phyloP scores from a whole-genome alignment of 2,888 invertebrate genomes.

The Bellardia pandia region DNA sequence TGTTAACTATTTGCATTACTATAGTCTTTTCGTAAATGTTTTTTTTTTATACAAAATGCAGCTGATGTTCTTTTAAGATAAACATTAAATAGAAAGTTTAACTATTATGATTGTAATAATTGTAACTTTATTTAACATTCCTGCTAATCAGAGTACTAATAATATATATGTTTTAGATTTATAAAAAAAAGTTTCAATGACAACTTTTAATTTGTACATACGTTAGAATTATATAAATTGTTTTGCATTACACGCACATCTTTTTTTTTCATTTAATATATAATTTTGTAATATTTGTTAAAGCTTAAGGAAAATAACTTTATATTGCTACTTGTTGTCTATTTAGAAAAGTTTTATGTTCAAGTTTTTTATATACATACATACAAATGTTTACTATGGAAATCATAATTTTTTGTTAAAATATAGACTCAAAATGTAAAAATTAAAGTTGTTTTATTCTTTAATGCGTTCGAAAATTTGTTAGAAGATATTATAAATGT shows the following conservation, averaged over 20 bases:
- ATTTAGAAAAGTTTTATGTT: conserved; percentile 52
- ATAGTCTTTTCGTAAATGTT: conserved; percentile 27
- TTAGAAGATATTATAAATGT: too few relatives aligned
- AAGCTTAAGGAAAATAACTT: conserved; percentile 39
- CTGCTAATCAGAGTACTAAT: conserved; percentile 72
- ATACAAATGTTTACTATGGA: conserved; percentile 31
- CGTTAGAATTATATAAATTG: conserved; percentile 27
- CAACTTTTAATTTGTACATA: conserved; percentile 59
- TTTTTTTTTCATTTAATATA: conserved; percentile 26
- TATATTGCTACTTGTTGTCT: conserved; percentile 64
- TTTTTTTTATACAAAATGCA: background rate
- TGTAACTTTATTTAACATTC: conserved; percentile 69
- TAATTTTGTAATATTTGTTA: conserved; percentile 50
- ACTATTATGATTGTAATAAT: conserved; percentile 7
- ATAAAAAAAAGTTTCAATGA: conserved; percentile 55
- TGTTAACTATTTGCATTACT: conserved; percentile 10
- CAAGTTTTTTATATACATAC: conserved; percentile 46
- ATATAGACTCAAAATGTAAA: conserved; percentile 31
- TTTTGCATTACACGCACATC: conserved; percentile 57
- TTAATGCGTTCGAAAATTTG: background rate
- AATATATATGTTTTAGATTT: conserved; percentile 52
- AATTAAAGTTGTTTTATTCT: conserved; percentile 35
- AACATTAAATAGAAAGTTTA: conserved; percentile 10
- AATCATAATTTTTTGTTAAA: conserved; percentile 33
- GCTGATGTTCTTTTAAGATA: background rate